phyloP scores from a whole-genome alignment of 2,797 vertebrate species.

The Schizopygopsis malacanthus region DNA sequence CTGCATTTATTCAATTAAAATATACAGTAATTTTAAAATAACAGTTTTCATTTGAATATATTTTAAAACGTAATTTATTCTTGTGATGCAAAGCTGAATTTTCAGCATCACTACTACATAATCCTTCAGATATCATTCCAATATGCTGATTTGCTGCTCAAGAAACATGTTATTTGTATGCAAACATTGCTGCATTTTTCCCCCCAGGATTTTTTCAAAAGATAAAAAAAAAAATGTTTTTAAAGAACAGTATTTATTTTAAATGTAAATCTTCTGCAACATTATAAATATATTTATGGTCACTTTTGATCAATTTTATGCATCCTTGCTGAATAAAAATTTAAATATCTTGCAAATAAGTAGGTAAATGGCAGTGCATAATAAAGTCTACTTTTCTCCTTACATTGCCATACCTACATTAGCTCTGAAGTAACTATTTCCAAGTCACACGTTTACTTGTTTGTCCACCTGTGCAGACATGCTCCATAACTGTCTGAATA shows the following conservation, averaged over 20 bases:
- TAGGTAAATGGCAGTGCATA: background rate
- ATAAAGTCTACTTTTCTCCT: background rate
- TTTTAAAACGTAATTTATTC: background rate
- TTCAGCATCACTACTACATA: background rate
- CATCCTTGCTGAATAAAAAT: background rate
- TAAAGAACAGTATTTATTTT: background rate
- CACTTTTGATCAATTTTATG: background rate
- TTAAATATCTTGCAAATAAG: background rate
- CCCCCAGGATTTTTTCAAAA: background rate
- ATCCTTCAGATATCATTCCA: background rate
- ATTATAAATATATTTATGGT: background rate
- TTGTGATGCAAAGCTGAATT: background rate
- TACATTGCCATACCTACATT: background rate
- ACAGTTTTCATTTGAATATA: background rate
- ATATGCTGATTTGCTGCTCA: background rate
- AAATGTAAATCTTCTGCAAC: background rate
- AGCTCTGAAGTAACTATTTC: background rate
- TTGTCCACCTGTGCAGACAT: conserved; percentile 19
- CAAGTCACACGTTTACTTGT: conserved; percentile 8
- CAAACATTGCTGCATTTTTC: background rate
- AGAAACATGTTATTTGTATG: background rate
- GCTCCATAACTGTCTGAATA: conserved; percentile 3
- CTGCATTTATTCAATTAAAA: background rate
- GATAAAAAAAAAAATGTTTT: too few relatives aligned
- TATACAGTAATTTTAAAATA: background rate